phyloP scores from a whole-genome alignment of 2,888 invertebrate species.

The Lycaena phlaeas region DNA sequence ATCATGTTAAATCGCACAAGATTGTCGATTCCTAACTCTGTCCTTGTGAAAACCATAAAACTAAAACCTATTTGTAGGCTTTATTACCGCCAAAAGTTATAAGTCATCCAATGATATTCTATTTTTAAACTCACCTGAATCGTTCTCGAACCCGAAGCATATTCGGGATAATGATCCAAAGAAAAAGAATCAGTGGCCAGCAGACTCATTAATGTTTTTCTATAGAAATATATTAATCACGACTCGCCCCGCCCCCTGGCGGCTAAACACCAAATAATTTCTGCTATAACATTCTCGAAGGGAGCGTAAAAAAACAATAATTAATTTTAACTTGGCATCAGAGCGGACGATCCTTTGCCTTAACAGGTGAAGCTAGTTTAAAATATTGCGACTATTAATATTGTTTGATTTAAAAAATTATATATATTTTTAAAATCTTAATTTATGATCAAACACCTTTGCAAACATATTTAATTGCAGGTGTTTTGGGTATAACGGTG shows the following conservation, averaged over 20 bases:
- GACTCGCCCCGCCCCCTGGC: slow-evolving; percentile 52
- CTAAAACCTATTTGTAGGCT: too few species aligned
- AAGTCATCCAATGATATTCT: slow-evolving; percentile 3
- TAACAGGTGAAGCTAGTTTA: slow-evolving; percentile 51
- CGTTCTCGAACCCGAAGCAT: slow-evolving; percentile 5
- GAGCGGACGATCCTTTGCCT: slow-evolving; percentile 35
- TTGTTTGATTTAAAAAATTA: slow-evolving; percentile 27
- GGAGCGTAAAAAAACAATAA: slow-evolving; percentile 51
- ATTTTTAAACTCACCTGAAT: slow-evolving; percentile 5
- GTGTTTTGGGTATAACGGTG: slow-evolving; percentile 4
- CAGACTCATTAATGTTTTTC: slow-evolving; percentile 60
- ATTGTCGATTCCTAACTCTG: too few species aligned
- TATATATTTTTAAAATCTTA: slow-evolving; percentile 23
- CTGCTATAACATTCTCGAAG: slow-evolving; percentile 53
- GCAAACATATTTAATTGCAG: neutral
- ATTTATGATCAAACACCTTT: slow-evolving; percentile 20
- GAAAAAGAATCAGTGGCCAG: slow-evolving; percentile 29
- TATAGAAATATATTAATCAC: slow-evolving; percentile 69
- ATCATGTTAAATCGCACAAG: too few species aligned
- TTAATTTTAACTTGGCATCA: slow-evolving; percentile 60
- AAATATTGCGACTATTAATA: slow-evolving; percentile 37
- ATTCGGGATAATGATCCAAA: slow-evolving; percentile 19
- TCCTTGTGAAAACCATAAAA: too few species aligned
- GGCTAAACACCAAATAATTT: slow-evolving; percentile 71
- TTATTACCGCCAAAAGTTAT: neutral